These are phyloP conservation scores for Psylliodes chrysocephalus DNA, from an alignment of 2,888 invertebrate species.

Conservation along the genomic window DNA sequence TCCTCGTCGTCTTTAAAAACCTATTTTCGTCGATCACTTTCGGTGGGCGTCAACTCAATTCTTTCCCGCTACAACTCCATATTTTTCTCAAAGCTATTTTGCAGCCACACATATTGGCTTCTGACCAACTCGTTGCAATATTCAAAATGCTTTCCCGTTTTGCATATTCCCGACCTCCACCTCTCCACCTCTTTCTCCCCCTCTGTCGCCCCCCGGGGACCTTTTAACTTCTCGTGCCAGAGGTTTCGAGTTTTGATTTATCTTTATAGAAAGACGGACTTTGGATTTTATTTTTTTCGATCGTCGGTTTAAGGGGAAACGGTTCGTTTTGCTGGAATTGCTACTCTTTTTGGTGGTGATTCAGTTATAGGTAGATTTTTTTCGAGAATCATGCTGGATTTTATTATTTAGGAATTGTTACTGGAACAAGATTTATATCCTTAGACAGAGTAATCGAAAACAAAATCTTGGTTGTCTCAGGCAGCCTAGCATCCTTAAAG, in stretches of 20 bases:
- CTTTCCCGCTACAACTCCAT: slow-evolving; percentile 56
- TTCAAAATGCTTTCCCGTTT: slow-evolving; percentile 53
- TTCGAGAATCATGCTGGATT: too few relatives aligned
- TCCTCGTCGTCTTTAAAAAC: slow-evolving; percentile 18
- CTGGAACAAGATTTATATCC: too few relatives aligned
- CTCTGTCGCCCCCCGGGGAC: slow-evolving; percentile 30
- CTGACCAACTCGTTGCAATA: slow-evolving; percentile 54
- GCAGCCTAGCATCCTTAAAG: too few relatives aligned
- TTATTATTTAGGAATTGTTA: too few relatives aligned
- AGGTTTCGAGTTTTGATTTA: slow-evolving; percentile 44
- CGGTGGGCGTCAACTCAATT: slow-evolving; percentile 56
- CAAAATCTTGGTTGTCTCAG: too few relatives aligned
- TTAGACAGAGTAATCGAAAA: too few relatives aligned
- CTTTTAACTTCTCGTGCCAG: slow-evolving; percentile 38
- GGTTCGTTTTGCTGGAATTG: too few relatives aligned
- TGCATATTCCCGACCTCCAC: slow-evolving; percentile 35
- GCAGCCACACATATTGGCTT: slow-evolving; percentile 61
- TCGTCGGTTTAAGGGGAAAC: background rate
- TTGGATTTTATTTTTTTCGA: background rate
- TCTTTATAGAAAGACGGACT: slow-evolving; percentile 1
- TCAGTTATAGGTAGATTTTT: too few relatives aligned
- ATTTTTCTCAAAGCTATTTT: slow-evolving; percentile 63
- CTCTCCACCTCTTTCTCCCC: slow-evolving; percentile 7
- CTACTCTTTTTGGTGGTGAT: too few relatives aligned
- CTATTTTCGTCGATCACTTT: slow-evolving; percentile 43